Percentiles rank a stretch among this genome's conserved stretches.
Evolutionary conservation across 1,140 invertebrate genomes (phyloP).

Genomic region (Onthophagus taurus): DNA sequence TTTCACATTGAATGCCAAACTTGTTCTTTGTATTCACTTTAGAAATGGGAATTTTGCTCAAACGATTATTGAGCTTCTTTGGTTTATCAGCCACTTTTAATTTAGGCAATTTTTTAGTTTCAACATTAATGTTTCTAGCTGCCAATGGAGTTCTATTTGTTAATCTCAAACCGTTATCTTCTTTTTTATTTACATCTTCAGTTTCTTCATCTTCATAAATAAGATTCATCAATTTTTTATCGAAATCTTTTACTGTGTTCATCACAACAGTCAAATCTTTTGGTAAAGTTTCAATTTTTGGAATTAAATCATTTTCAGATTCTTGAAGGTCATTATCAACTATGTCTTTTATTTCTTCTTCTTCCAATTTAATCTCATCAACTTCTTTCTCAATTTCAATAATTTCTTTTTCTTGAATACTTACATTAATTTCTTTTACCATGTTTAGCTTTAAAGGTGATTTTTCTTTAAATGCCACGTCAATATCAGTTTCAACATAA

Average conservation of each 20-base stretch:
- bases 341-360: too few relatives aligned
- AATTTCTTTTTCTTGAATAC: too few relatives aligned
- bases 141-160: slow-evolving; percentile 25
- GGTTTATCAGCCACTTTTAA: slow-evolving; percentile 34
- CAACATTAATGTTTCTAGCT: slow-evolving; percentile 19
- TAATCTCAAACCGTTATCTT: slow-evolving; percentile 10
- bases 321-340: too few relatives aligned
- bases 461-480: too few relatives aligned
- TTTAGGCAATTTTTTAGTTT: slow-evolving; percentile 17
- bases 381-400: too few relatives aligned
- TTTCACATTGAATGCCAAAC: slow-evolving; percentile 28
- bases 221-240: slow-evolving; percentile 31
- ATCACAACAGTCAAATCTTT: too few relatives aligned
- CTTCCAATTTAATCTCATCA: too few relatives aligned
- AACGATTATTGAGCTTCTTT: slow-evolving; percentile 17
- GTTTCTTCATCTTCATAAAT: slow-evolving; percentile 30
- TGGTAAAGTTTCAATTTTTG: too few relatives aligned
- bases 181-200: slow-evolving; percentile 14
- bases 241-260: slow-evolving; percentile 16
- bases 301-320: too few relatives aligned
- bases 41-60: slow-evolving; percentile 29
- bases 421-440: too few relatives aligned
- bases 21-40: slow-evolving; percentile 21
- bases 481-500: slow-evolving; percentile 34
- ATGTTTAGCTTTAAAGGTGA: too few relatives aligned